Conservation (phyloP, 30 jellyfish, hydroid and myxozoan species). For the Catostylus mosaicus region DNA sequence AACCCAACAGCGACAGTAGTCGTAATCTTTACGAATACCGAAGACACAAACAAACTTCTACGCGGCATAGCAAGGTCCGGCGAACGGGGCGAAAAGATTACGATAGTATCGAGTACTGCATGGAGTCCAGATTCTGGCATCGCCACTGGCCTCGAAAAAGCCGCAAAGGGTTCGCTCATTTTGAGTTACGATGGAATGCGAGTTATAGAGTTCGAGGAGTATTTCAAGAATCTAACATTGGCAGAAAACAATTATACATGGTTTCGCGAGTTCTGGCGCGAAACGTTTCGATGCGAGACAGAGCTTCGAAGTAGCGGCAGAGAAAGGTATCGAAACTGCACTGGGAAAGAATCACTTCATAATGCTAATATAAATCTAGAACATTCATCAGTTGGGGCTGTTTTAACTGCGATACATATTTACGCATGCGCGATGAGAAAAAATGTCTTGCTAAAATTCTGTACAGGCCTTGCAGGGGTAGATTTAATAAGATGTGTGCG, state of each 20-base stretch:
- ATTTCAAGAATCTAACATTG: conserved; percentile 30
- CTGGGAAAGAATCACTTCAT: conserved; percentile 28
- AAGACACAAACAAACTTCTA: conserved; percentile 40
- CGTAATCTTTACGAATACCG: conserved; percentile 36
- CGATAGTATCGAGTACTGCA: conserved; percentile 24
- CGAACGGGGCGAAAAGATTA: conserved; percentile 1
- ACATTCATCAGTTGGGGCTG: conserved; percentile 2
- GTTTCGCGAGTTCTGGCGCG: conserved; percentile 70
- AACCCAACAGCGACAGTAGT: conserved; percentile 41
- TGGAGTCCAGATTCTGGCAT: conserved; percentile 17
- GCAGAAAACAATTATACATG: conserved; percentile 41
- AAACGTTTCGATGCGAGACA: conserved; percentile 33
- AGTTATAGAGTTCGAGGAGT: conserved; percentile 12
- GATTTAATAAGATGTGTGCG: too few species aligned
- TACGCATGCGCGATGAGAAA: too few species aligned
- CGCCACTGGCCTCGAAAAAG: conserved; percentile 26
- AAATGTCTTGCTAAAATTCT: too few species aligned
- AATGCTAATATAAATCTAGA: neutral
- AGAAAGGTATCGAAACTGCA: conserved; percentile 1
- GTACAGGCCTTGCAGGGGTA: too few species aligned
- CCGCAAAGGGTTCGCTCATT: conserved; percentile 66
- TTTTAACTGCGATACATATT: conserved; percentile 31
- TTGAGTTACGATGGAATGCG: conserved; percentile 8
- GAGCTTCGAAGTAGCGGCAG: neutral
- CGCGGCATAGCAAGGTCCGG: conserved; percentile 21